Conservation (phyloP, 2,888 invertebrate species). For the Ophonus ardosiacus region DNA sequence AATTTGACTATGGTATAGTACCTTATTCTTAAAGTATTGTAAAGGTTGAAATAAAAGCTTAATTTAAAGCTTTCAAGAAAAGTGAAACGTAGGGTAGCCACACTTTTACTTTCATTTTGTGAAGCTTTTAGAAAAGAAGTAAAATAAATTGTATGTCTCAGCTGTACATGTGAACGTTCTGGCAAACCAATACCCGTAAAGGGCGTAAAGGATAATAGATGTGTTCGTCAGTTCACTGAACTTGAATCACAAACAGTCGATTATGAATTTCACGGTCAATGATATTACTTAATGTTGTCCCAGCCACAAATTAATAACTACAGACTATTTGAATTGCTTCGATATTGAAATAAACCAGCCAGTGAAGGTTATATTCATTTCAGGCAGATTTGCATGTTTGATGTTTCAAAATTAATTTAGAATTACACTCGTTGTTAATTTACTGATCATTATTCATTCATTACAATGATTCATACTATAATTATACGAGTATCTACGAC, state of each 20-base stretch:
- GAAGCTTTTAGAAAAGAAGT: no score
- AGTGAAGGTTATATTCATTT: constrained; percentile 15
- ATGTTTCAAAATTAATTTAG: constrained; percentile 9
- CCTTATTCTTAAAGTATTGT: no score
- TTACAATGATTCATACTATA: background rate
- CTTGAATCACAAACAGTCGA: background rate
- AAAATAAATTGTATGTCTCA: no score
- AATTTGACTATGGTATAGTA: no score
- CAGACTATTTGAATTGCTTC: constrained; percentile 14
- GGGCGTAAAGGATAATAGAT: constrained; percentile 1
- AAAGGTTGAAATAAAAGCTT: no score
- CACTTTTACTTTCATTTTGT: no score
- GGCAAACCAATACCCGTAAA: background rate
- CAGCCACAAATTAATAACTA: background rate
- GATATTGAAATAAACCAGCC: background rate
- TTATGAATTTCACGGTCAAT: constrained; percentile 14
- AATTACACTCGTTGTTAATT: constrained; percentile 7
- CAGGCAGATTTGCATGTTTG: constrained; percentile 8
- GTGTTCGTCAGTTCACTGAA: constrained; percentile 13
- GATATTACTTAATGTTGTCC: constrained; percentile 6
- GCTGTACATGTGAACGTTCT: background rate
- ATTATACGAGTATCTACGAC: background rate
- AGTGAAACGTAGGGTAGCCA: no score
- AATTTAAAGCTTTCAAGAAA: no score
- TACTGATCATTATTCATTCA: constrained; percentile 7